These are phyloP conservation scores for Cryptus viduatorius DNA, from an alignment of 2,888 invertebrate genomes.

Conservation along the genomic window DNA sequence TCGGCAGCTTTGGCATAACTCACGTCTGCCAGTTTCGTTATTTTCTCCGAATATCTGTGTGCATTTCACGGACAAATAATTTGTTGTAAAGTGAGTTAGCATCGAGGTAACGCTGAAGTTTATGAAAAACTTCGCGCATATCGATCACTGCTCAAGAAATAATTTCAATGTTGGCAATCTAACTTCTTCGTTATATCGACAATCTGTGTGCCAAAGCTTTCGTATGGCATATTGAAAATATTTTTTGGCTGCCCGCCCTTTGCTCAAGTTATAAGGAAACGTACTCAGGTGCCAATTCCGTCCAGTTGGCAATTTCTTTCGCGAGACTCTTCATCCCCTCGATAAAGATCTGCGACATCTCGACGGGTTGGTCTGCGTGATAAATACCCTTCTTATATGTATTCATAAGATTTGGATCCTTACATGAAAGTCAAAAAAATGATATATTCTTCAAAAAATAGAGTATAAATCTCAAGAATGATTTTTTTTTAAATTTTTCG, in stretches of 20 bases:
- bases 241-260: background rate
- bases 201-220: too few relatives aligned
- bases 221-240: background rate
- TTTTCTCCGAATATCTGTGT: constrained; percentile 74
- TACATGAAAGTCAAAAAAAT: background rate
- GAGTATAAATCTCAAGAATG: too few relatives aligned
- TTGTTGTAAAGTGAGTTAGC: background rate
- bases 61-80: background rate
- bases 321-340: constrained; percentile 67
- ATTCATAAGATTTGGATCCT: constrained; percentile 76
- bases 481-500: too few relatives aligned
- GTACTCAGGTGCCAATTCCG: constrained; percentile 74
- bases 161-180: too few relatives aligned
- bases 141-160: background rate
- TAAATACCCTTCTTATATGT: constrained; percentile 75
- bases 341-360: constrained; percentile 70
- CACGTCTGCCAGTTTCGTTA: constrained; percentile 66
- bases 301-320: constrained; percentile 73
- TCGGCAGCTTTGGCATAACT: constrained; percentile 64
- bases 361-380: constrained; percentile 49
- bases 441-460: background rate
- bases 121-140: background rate
- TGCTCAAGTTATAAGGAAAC: background rate
- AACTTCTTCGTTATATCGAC: too few relatives aligned
- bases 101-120: background rate